Base-by-base conservation (phyloP, 2,113 vertebrate species). In the Dipodomys stephensi region DNA sequence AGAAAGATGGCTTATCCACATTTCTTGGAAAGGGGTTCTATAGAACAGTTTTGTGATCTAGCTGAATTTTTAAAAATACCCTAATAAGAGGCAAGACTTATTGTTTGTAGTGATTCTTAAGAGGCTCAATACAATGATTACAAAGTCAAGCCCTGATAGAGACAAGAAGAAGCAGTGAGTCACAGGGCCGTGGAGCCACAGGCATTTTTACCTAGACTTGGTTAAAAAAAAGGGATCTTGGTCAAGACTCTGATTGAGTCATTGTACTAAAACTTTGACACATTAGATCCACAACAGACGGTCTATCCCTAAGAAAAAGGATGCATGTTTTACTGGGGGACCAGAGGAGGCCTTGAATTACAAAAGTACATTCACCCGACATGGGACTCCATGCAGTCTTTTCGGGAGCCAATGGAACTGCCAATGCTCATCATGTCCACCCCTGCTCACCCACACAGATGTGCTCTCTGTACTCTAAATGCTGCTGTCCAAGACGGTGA, bases 21-120 rank as follows among this genome's bases (percentile, higher is more conserved):
- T 80, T 22, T 90, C 44, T 9, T 39, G 0, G 53, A 64, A 92
- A 83, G n/a, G 25, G 25, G 6, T 65, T 79, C 91, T 77, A 27
- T 9, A 79, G 92, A 65, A 71, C 72, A 83, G 27, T 57, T 67
- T 60, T 85, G 20, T 83, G 19, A 88, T 53, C 32, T 72, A 65
- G 86, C 9, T 22, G 69, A 68, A 57, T 57, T 86, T 92, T 81
- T 5, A 32, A 92, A 68, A 89, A 49, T n/a, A 84, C 53, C 44
- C 35, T 62, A 85, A 79, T 62, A 85, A 79, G 32, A 53, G 28
- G 35, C 79, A 87, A 88, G 18, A 22, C 20, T 76, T 90, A 68
- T 7, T 92, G 19, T 76, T 92, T 49, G 73, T 32, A 86, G 20
- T 30, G 89, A 83, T 22, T 94, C 49, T 87, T 46, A 79, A 90